phyloP scores from a whole-genome alignment of 92 coral and sea anemone genomes.

The Parazoanthus swiftii region DNA sequence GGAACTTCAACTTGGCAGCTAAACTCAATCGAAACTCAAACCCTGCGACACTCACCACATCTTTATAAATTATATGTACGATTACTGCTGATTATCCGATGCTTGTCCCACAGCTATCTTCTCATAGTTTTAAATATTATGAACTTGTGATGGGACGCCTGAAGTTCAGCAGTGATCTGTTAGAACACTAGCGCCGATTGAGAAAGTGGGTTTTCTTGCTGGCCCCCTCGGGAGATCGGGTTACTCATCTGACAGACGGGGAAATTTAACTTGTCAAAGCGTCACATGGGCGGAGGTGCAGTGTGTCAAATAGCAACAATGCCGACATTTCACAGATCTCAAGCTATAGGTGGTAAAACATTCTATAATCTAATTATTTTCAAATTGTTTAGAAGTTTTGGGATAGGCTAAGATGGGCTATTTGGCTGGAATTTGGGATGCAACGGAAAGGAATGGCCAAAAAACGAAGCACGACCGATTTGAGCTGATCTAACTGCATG shows the following conservation, averaged over 20 bases:
- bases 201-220: constrained; percentile 77
- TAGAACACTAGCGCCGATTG: constrained; percentile 66
- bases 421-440: constrained; percentile 9
- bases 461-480: background rate
- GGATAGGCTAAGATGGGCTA: constrained; percentile 21
- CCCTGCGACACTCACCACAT: constrained; percentile 37
- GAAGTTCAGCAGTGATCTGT: constrained; percentile 60
- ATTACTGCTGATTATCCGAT: constrained; percentile 2
- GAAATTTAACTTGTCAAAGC: constrained; percentile 48
- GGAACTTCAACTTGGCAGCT: constrained; percentile 18
- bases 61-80: constrained; percentile 22
- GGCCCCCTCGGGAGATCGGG: constrained; percentile 60
- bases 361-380: constrained; percentile 33
- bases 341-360: constrained; percentile 44
- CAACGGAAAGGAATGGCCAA: constrained; percentile 18
- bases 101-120: constrained; percentile 27
- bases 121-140: constrained; percentile 36
- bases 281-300: constrained; percentile 38
- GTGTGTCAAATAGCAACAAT: constrained; percentile 25
- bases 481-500: background rate
- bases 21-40: background rate
- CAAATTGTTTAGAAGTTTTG: constrained; percentile 26
- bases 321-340: constrained; percentile 47
- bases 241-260: constrained; percentile 66
- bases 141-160: constrained; percentile 52